Percentiles rank a stretch among this genome's conserved stretches.
Evolutionary conservation across 2,113 vertebrate species (phyloP).

Genomic region (Siniperca chuatsi): DNA sequence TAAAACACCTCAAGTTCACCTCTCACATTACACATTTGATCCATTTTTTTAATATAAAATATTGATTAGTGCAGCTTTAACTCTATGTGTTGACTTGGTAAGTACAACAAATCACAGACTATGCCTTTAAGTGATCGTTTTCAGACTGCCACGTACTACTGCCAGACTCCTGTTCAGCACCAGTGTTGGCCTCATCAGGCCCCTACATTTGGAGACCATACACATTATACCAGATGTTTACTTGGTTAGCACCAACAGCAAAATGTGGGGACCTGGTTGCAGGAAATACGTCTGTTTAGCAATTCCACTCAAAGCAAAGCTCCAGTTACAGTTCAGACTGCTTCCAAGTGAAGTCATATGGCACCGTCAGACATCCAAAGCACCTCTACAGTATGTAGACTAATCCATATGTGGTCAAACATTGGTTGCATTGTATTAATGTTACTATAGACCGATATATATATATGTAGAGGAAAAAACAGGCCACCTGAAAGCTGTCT

Average conservation of each 20-base stretch:
- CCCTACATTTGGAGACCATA: constrained; percentile 48
- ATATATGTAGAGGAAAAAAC: constrained; percentile 18
- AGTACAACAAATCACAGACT: neutral
- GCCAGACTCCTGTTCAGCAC: constrained; percentile 5
- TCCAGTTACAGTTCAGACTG: neutral
- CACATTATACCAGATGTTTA: constrained; percentile 62
- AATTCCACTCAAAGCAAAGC: constrained; percentile 7
- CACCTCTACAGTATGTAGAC: neutral
- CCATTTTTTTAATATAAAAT: neutral
- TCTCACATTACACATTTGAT: neutral
- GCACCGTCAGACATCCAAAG: constrained; percentile 12
- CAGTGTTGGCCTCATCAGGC: constrained; percentile 45
- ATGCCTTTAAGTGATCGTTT: constrained; percentile 25
- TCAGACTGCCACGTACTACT: constrained; percentile 21
- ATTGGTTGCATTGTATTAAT: constrained; percentile 10
- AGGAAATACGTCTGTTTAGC: constrained; percentile 43
- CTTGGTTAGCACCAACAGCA: constrained; percentile 37
- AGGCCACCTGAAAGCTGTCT: constrained; percentile 90
- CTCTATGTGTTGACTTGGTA: neutral
- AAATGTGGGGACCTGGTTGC: constrained; percentile 21
- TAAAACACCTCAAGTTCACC: neutral
- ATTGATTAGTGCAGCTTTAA: neutral
- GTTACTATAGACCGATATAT: neutral
- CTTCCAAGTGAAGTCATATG: constrained; percentile 4
- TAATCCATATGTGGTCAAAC: constrained; percentile 7